These are phyloP conservation scores for human (Homo sapiens) DNA, from an alignment of 2,113 vertebrate genomes.

Conservation along the genomic window GRCh38 chr13:39567501-39568000, in stretches of 20 bases:
- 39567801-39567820: conserved; percentile 40
- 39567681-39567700: neutral
- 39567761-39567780: neutral
- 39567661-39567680: neutral
- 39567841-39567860: neutral
- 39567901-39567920: neutral
- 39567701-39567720: neutral
- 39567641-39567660: neutral
- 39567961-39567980: neutral
- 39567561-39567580: neutral
- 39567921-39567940: neutral
- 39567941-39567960: neutral
- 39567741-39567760: neutral
- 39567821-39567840: neutral
- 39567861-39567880: neutral
- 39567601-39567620: neutral
- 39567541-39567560: neutral
- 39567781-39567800: neutral
- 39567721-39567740: neutral
- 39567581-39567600: neutral
- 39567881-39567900: neutral
- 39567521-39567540: neutral
- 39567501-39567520: neutral
- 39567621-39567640: neutral
- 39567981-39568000: neutral